Conservation (phyloP, 2,888 invertebrate species). For the Chalcis sispes region DNA sequence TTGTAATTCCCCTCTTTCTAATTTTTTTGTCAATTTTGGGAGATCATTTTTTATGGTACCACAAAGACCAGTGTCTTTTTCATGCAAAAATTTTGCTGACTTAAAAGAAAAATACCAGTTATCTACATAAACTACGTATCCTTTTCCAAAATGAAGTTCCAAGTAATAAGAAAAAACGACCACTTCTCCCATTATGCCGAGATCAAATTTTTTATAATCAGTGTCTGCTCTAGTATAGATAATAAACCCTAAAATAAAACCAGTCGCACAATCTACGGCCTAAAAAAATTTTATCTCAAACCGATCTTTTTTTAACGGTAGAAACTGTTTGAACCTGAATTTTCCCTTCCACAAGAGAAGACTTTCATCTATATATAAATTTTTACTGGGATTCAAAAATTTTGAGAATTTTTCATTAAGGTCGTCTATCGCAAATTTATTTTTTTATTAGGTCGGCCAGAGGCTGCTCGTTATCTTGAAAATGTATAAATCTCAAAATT, state of each 20-base stretch:
- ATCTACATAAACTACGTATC: conserved; percentile 13
- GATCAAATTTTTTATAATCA: too few species aligned
- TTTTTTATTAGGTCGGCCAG: too few species aligned
- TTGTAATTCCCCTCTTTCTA: conserved; percentile 1
- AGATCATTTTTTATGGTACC: neutral
- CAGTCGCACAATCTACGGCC: conserved; percentile 19
- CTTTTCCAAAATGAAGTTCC: conserved; percentile 22
- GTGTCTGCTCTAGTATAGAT: conserved; percentile 25
- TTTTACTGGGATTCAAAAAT: too few species aligned
- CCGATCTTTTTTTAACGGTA: conserved; percentile 28
- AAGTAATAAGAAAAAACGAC: conserved; percentile 26
- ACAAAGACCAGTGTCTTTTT: too few species aligned
- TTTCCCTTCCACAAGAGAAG: too few species aligned
- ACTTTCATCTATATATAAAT: too few species aligned
- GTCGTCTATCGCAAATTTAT: too few species aligned
- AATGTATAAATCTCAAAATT: neutral
- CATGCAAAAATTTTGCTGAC: neutral
- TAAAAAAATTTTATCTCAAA: conserved; percentile 36
- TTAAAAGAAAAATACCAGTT: conserved; percentile 15
- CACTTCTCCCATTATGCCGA: neutral
- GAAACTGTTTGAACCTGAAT: too few species aligned
- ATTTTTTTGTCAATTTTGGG: neutral
- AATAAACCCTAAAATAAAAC: conserved; percentile 31
- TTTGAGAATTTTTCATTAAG: too few species aligned
- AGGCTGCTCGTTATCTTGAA: neutral